Base-by-base conservation (phyloP, 2,797 vertebrate species). In the Taeniopygia guttata region DNA sequence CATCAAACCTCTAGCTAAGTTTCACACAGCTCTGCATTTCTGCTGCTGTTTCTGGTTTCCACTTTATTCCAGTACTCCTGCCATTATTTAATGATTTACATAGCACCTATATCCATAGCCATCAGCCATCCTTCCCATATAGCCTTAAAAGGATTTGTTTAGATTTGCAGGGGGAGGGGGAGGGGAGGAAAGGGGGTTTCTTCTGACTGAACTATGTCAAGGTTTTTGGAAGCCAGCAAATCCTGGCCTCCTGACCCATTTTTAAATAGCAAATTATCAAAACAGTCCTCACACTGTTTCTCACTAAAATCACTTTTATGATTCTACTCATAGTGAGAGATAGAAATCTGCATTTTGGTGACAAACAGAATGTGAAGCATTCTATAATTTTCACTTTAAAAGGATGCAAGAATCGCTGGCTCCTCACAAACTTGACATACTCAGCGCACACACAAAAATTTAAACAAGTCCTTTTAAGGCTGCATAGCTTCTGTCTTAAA, bases 381-480 rank as follows among this genome's bases (percentile, higher is more conserved):
- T 93, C 93, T 81, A 75, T 87, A 95, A 90, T 89, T 96, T 95
- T 96, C 85, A 94, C 95, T 97, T 88, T 92, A 96, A 97, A 97
- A 95, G 94, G 93, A 94, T 51, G 59, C 34, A 4, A 95, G 91
- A 83, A 83, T 86, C 3, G 1, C 92, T 93, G 84, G 76, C 92
- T 96, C 86, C 83, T 91, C 92, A 94, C 90, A 97, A 95, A 95
- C 92, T 96, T 90, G 86, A 96, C 89, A 95, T 96, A 96, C 95
- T 95, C 95, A 54, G 93, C 69, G 56, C 90, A 85, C 91, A 95
- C 77, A 93, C 72, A 96, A 75, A 97, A 96, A 97, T 95, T 97
- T 97, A 97, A 97, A 97, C 97, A 97, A 97, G 90, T 94, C 97
- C 97, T 97, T 97, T 97, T 97, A 97, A 96, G 97, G 97, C 93